Conservation (phyloP, 2,888 invertebrate genomes). For the Podabrus alpinus region DNA sequence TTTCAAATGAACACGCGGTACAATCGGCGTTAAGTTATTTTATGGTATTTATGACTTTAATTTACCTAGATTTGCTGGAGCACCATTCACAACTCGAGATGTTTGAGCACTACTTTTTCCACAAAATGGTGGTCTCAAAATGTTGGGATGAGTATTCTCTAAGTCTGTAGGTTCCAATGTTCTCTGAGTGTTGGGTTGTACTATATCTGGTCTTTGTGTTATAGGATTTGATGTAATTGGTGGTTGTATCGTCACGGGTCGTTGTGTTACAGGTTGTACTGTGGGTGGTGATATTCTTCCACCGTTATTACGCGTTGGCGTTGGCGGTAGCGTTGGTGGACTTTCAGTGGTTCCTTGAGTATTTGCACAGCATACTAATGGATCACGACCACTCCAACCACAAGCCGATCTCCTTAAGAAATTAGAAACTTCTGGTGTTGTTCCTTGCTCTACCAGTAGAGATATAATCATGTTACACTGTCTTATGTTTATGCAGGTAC, state of each 20-base stretch:
- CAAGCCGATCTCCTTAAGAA: slow-evolving; percentile 70
- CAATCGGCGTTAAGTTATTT: too few species aligned
- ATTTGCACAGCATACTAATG: slow-evolving; percentile 66
- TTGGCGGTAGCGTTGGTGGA: neutral
- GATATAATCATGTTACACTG: slow-evolving; percentile 59
- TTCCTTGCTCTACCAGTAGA: slow-evolving; percentile 55
- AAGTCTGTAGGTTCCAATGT: neutral
- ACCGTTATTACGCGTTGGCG: slow-evolving; percentile 20
- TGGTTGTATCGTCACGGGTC: neutral
- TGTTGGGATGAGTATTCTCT: neutral
- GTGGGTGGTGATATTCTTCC: slow-evolving; percentile 18
- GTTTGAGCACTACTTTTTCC: neutral
- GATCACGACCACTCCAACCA: slow-evolving; percentile 66
- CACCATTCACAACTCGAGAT: slow-evolving; percentile 7
- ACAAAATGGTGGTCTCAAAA: neutral
- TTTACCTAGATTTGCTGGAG: slow-evolving; percentile 27
- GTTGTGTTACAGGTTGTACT: neutral
- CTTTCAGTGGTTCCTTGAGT: neutral
- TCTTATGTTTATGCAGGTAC: slow-evolving; percentile 61
- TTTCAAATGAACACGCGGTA: too few species aligned
- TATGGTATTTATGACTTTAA: too few species aligned
- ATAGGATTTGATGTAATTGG: neutral
- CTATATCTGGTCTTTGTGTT: neutral
- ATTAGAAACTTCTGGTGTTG: slow-evolving; percentile 54
- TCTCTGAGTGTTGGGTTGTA: neutral